Base-by-base conservation (phyloP, 1,140 invertebrate species). In the Zaprionus inermis region DNA sequence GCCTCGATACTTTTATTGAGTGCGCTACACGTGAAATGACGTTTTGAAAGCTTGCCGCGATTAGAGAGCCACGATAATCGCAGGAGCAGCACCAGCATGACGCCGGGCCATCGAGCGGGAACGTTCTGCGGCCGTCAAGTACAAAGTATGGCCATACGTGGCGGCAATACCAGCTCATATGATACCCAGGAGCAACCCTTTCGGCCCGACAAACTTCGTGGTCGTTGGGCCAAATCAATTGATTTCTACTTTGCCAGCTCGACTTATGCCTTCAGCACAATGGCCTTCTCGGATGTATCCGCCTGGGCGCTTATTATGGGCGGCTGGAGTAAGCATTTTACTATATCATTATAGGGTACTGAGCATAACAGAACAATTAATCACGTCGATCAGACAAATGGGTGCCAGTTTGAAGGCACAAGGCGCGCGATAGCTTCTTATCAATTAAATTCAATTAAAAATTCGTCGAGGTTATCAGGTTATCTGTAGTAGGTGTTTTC, bases 161-260 rank as follows among this genome's bases (percentile, higher is more conserved):
- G 44, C 44, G 18, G 81, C n/a, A 69, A 73, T 20, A 89, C 79
- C 6, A 91, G 82, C 55, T 76, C 90, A 16, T 92, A 92, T 59
- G 91, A 92, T 49, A 91, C 82, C 32, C 55, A 90, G 73, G 82
- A 91, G 30, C 74, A 80, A 52, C 91, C 91, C 44, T 92, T 92
- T 76, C 79, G 83, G 20, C 78, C 82, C 28, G 91, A 92, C 24
- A 89, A 86, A 18, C 44, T 72, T n/a, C 88, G 91, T 12, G 91
- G 91, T 18, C 75, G 79, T 0, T 92, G 91, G 91, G 74, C 88
- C 22, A 84, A 91, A 24, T 77, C 91, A 20, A 89, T 54, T 22
- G 91, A 92, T 57, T 92, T 92, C 12, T 91, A 92, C 56, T 92
- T 92, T 28, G 88, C 91, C 74, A 85, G 82, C 64, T 84, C 84